Base-by-base conservation (phyloP, 2,113 vertebrate species). In the Ahaetulla prasina region DNA sequence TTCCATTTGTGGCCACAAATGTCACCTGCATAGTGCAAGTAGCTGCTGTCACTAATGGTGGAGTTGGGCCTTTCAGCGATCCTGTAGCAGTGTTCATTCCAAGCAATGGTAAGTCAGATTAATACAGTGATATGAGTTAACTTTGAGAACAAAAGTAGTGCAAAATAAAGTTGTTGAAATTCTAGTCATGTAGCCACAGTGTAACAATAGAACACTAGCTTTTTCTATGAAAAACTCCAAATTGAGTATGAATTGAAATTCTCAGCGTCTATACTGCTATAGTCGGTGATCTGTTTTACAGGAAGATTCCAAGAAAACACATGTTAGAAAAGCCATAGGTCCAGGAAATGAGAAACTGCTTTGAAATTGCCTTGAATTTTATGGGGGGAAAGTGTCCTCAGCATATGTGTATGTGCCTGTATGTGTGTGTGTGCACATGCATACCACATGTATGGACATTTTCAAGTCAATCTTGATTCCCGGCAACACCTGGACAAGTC, bases 11-110 rank as follows among this genome's bases (percentile, higher is more conserved):
- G 52, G 97, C 96, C 94, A 98, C 98, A 92, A 99, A 99, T 0
- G 96, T 97, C 89, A 98, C 98, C 0, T 99, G 98, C 96, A 98
- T 95, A 1, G 93, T 99, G 93, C 98, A 98, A 45, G 98, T 99
- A 49, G 98, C 98, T 0, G 98, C 98, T 0, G 74, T 98, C 96
- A 99, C 99, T 2, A 97, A 94, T 50, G 98, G 98, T 1, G 99
- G 99, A 3, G 96, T 97, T 23, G 99, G 99, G 50, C 98, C 98
- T 86, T 97, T 97, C 97, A 99, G 99, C 94, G 93, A 96, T 11
- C 97, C 97, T 0, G 96, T 98, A 94, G 95, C 94, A 50, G 52
- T 98, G 85, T 98, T 98, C 93, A 97, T 99, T 94, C 98, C 98
- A 8, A 95, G 93, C 3, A 88, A 95, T 0, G 98, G 99, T 99